phyloP scores from a whole-genome alignment of 1,140 invertebrate genomes.

The Cephus cinctus region DNA sequence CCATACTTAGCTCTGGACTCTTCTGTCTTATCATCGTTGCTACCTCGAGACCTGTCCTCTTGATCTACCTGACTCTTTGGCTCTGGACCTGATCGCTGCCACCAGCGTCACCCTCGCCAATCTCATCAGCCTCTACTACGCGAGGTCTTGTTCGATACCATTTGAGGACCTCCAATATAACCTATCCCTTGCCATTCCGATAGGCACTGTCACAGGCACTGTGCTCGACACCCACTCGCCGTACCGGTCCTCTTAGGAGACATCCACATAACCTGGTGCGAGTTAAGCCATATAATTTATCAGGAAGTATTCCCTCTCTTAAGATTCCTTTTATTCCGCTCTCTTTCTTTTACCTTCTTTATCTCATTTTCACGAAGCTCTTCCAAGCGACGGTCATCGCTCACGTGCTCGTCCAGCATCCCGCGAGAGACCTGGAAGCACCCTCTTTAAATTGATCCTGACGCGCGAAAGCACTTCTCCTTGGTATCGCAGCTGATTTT shows the following conservation, averaged over 20 bases:
- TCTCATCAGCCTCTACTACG: slow-evolving; percentile 2
- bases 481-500: neutral
- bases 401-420: neutral
- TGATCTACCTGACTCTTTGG: slow-evolving; percentile 1
- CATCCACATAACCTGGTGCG: no score
- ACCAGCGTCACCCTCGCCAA: no score
- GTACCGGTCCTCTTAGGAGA: no score
- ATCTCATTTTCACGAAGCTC: no score
- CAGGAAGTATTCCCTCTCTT: no score
- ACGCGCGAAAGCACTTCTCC: slow-evolving; percentile 1
- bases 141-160: slow-evolving; percentile 34
- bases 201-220: slow-evolving; percentile 32
- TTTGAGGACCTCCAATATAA: slow-evolving; percentile 52
- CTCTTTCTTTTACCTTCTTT: no score
- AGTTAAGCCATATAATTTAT: neutral
- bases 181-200: slow-evolving; percentile 37
- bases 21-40: slow-evolving; percentile 16
- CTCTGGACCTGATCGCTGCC: no score
- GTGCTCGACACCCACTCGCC: slow-evolving; percentile 33
- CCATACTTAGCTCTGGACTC: neutral
- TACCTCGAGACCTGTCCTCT: slow-evolving; percentile 9
- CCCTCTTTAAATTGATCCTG: slow-evolving; percentile 14
- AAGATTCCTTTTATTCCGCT: no score
- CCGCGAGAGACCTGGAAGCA: neutral
- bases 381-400: no score